Conservation (phyloP, 2,113 vertebrate genomes). For the Antechinus stuartii region DNA sequence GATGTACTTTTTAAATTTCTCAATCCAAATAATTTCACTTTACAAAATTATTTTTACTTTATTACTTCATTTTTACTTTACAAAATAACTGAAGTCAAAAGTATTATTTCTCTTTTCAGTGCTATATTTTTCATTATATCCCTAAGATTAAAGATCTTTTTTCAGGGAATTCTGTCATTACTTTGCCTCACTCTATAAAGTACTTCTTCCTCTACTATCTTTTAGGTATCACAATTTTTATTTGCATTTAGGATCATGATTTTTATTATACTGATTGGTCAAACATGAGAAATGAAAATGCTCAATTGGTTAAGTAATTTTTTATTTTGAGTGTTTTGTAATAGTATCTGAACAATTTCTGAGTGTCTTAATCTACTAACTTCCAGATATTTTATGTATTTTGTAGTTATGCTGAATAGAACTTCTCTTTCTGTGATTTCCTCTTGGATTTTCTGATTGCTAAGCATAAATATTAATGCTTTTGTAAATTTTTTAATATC, state of each 20-base stretch:
- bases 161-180: background rate
- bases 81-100: background rate
- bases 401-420: conserved; percentile 9
- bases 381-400: background rate
- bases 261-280: background rate
- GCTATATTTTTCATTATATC: background rate
- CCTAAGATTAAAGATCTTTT: background rate
- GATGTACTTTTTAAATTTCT: background rate
- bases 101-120: background rate
- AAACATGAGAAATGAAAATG: background rate
- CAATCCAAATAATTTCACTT: background rate
- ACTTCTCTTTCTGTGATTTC: background rate
- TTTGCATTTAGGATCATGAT: background rate
- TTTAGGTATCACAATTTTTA: background rate
- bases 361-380: background rate
- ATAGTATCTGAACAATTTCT: conserved; percentile 26
- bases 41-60: background rate
- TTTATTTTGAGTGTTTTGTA: conserved; percentile 7
- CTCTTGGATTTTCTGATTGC: background rate
- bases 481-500: background rate
- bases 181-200: background rate
- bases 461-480: conserved; percentile 27
- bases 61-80: background rate
- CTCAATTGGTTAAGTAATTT: background rate
- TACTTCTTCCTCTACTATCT: background rate